phyloP scores from a whole-genome alignment of 2,113 vertebrate species.

The Crotalus viridis region DNA sequence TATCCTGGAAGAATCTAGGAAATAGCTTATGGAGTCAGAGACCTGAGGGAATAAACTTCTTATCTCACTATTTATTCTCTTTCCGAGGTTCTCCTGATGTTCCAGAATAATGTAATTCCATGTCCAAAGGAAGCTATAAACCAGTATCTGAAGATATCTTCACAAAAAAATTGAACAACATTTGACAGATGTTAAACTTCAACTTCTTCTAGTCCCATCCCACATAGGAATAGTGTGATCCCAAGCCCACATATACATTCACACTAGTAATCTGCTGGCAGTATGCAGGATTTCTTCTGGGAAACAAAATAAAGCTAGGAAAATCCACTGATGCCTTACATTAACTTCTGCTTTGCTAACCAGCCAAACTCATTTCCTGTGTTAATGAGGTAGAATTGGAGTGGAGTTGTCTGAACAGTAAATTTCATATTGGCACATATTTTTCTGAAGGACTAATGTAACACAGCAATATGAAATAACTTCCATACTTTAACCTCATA shows the following conservation, averaged over 20 bases:
- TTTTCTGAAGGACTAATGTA: background rate
- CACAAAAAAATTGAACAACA: background rate
- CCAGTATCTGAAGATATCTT: background rate
- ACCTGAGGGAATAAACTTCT: background rate
- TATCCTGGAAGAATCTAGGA: background rate
- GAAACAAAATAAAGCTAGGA: background rate
- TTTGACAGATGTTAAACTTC: background rate
- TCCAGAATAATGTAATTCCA: background rate
- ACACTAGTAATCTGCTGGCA: background rate
- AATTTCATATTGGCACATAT: background rate
- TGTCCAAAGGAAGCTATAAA: background rate
- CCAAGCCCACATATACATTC: background rate
- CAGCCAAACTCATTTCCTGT: background rate
- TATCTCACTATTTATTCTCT: background rate
- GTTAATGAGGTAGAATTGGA: background rate
- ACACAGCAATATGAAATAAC: background rate
- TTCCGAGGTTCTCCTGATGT: background rate
- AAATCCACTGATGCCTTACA: background rate
- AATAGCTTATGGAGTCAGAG: background rate
- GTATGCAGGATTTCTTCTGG: background rate
- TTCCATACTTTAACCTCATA: background rate
- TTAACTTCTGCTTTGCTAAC: background rate
- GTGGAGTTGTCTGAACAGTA: background rate
- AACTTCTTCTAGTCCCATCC: background rate
- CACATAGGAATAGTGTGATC: background rate